Conservation (phyloP, 1,140 invertebrate genomes). For the Aphelinus atriplicis region DNA sequence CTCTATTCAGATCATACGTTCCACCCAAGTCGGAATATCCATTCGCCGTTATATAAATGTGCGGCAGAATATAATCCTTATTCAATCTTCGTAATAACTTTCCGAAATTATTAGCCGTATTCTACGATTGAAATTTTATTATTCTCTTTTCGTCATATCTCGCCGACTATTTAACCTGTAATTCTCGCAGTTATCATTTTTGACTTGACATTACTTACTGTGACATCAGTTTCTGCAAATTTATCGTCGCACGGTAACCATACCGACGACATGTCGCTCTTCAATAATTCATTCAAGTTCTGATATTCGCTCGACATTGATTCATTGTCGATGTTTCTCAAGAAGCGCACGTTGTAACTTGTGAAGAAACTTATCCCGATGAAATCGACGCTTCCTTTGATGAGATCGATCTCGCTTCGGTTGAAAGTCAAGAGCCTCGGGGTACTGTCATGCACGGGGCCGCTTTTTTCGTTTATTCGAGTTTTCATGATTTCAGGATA, state of each 20-base stretch:
- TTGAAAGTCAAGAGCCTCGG: constrained; percentile 68
- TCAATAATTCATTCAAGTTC: background rate
- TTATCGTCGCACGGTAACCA: constrained; percentile 9
- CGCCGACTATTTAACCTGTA: background rate
- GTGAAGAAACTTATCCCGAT: constrained; percentile 62
- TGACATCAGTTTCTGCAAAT: background rate
- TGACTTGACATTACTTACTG: background rate
- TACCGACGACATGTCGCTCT: background rate
- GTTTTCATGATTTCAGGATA: constrained; percentile 67
- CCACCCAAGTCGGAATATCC: constrained; percentile 68
- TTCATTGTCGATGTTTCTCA: background rate
- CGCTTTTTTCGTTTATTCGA: constrained; percentile 60
- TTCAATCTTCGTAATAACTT: constrained; percentile 64
- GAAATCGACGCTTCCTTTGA: constrained; percentile 63
- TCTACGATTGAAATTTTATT: constrained; percentile 30
- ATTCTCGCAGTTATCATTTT: background rate
- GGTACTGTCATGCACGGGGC: constrained; percentile 54
- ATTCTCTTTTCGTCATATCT: too few species aligned
- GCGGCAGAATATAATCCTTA: constrained; percentile 60
- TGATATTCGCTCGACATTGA: background rate
- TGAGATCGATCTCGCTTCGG: constrained; percentile 57
- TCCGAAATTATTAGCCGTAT: constrained; percentile 60
- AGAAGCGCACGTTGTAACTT: constrained; percentile 25
- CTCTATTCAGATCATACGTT: constrained; percentile 65
- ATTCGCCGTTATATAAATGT: constrained; percentile 69